Evolutionary conservation across 2,797 vertebrate genomes (phyloP).

Genomic region (Notolabrus celidotus): DNA sequence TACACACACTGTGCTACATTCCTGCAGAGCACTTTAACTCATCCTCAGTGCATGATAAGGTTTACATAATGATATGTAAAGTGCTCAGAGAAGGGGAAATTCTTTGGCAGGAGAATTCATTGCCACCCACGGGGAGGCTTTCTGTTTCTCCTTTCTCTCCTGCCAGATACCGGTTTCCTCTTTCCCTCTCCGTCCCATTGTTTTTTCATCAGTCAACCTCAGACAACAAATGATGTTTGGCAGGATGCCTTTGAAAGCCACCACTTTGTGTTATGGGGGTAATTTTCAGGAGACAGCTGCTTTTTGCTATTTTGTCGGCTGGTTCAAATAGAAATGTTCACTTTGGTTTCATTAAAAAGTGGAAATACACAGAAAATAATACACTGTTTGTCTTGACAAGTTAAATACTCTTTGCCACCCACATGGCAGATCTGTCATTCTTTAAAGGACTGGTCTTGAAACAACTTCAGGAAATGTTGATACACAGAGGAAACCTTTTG

Average conservation of each 20-base stretch:
- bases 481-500: background rate
- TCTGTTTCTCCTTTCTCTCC: slow-evolving; percentile 57
- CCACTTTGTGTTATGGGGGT: slow-evolving; percentile 19
- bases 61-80: slow-evolving; percentile 81
- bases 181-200: slow-evolving; percentile 31
- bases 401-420: background rate
- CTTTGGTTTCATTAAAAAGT: slow-evolving; percentile 16
- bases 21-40: slow-evolving; percentile 71
- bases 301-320: slow-evolving; percentile 18
- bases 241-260: slow-evolving; percentile 34
- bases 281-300: slow-evolving; percentile 24
- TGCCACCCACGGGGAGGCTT: slow-evolving; percentile 75
- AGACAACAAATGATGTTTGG: slow-evolving; percentile 49
- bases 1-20: slow-evolving; percentile 64
- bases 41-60: slow-evolving; percentile 75
- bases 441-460: background rate
- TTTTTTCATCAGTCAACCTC: slow-evolving; percentile 59
- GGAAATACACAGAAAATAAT: background rate
- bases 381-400: slow-evolving; percentile 7
- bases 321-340: slow-evolving; percentile 3
- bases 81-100: slow-evolving; percentile 68
- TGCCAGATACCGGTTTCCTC: slow-evolving; percentile 53
- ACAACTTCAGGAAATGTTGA: background rate
- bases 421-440: slow-evolving; percentile 1
- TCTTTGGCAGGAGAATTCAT: slow-evolving; percentile 72